Evolutionary conservation across 2,797 vertebrate genomes (phyloP).

Genomic region (Garrulus glandarius): DNA sequence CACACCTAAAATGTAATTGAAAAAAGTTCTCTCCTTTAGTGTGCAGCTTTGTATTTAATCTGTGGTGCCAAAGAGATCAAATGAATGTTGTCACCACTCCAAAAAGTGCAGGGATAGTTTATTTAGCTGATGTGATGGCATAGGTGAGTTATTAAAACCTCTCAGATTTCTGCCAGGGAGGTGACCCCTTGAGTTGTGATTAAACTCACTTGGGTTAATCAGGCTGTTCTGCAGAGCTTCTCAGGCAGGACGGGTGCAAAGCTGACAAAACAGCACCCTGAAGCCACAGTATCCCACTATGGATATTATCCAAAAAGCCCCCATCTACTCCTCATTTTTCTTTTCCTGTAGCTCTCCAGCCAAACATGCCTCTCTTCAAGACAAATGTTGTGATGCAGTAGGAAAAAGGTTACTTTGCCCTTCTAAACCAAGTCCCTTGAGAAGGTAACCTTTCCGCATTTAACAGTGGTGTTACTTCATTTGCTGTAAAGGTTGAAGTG

Average conservation of each 20-base stretch:
- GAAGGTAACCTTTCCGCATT: not conserved
- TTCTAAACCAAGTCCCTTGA: not conserved
- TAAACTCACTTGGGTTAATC: not conserved
- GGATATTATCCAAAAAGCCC: not conserved
- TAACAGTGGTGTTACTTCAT: not conserved
- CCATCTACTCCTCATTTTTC: not conserved
- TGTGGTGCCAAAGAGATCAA: not conserved
- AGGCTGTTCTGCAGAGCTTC: not conserved
- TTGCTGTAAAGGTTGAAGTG: not conserved
- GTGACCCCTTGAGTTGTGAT: not conserved
- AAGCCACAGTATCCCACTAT: not conserved
- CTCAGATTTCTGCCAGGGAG: not conserved
- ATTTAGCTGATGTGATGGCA: constrained; percentile 31
- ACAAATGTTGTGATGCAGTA: not conserved
- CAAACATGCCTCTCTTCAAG: not conserved
- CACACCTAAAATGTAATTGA: constrained; percentile 1
- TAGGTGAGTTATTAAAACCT: not conserved
- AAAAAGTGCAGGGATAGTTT: not conserved
- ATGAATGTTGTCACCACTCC: not conserved
- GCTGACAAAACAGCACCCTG: not conserved
- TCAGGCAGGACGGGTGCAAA: constrained; percentile 6
- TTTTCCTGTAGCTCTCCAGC: not conserved
- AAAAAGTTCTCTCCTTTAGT: not conserved
- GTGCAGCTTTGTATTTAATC: not conserved
- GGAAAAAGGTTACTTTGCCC: not conserved